Conservation (phyloP, 1,140 invertebrate genomes). For the Formica exsecta region DNA sequence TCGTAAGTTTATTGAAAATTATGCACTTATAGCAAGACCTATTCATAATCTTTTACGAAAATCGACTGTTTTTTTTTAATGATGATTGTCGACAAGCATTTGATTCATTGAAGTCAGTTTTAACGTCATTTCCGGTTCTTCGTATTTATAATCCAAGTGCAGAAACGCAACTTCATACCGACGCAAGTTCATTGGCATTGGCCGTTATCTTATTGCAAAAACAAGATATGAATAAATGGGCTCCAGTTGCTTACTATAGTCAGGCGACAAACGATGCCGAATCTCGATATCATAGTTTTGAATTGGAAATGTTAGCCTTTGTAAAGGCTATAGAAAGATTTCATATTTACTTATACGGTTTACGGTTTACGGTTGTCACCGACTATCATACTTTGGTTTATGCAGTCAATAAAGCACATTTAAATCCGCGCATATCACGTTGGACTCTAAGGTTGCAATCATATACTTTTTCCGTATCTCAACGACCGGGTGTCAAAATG, state of each 20-base stretch:
- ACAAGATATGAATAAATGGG: neutral
- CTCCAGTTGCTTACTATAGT: neutral
- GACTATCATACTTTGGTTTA: conserved; percentile 79
- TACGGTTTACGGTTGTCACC: conserved; percentile 77
- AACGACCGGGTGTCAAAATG: conserved; percentile 77
- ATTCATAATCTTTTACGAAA: neutral
- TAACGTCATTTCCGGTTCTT: neutral
- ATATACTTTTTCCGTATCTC: conserved; percentile 76
- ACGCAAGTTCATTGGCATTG: neutral
- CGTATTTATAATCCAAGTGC: neutral
- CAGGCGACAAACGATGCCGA: neutral
- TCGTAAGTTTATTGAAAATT: neutral
- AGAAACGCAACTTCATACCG: neutral
- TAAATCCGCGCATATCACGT: conserved; percentile 76
- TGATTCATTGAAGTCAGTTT: neutral
- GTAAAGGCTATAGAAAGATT: conserved; percentile 73
- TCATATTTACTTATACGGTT: conserved; percentile 78
- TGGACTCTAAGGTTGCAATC: conserved; percentile 80
- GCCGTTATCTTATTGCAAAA: neutral
- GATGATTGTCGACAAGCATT: neutral
- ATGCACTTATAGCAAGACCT: neutral
- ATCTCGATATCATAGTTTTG: neutral
- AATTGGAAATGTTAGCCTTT: conserved; percentile 78
- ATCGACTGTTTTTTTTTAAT: neutral
- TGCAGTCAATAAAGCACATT: conserved; percentile 77